Evolutionary conservation across 2,888 invertebrate species (phyloP).

Genomic region (Proisotoma minuta): DNA sequence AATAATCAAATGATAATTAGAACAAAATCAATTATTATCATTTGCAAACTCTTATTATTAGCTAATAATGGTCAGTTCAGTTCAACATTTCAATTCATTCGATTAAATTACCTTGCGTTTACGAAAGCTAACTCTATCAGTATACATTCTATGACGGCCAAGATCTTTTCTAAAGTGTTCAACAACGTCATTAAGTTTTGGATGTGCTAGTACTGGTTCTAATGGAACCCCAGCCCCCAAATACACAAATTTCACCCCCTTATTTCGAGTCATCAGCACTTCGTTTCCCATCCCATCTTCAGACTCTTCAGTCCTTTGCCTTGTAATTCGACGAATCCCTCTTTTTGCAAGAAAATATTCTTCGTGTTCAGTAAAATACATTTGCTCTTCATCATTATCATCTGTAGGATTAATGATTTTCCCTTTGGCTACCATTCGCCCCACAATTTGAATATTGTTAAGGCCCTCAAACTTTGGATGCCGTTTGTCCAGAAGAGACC

Average conservation of each 20-base stretch:
- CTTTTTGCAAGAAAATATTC: not conserved
- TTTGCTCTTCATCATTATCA: constrained; percentile 1
- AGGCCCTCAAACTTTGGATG: constrained; percentile 22
- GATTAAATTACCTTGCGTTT: not conserved
- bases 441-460: constrained; percentile 28
- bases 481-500: constrained; percentile 7
- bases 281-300: constrained; percentile 8
- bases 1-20: too few relatives aligned
- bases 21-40: too few relatives aligned
- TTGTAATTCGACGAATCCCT: not conserved
- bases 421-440: constrained; percentile 30
- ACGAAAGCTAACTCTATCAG: not conserved
- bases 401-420: constrained; percentile 17
- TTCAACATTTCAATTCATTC: too few relatives aligned
- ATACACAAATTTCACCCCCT: not conserved
- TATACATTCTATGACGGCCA: not conserved
- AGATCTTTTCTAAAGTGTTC: constrained; percentile 24
- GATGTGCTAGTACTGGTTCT: constrained; percentile 29
- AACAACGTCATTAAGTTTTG: constrained; percentile 22
- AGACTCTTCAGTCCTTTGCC: not conserved
- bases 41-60: too few relatives aligned
- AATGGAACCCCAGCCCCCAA: constrained; percentile 19
- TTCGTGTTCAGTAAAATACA: not conserved
- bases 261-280: not conserved
- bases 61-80: too few relatives aligned